Evolutionary conservation across 2,797 vertebrate species (phyloP).

Genomic region (Myotis daubentonii): DNA sequence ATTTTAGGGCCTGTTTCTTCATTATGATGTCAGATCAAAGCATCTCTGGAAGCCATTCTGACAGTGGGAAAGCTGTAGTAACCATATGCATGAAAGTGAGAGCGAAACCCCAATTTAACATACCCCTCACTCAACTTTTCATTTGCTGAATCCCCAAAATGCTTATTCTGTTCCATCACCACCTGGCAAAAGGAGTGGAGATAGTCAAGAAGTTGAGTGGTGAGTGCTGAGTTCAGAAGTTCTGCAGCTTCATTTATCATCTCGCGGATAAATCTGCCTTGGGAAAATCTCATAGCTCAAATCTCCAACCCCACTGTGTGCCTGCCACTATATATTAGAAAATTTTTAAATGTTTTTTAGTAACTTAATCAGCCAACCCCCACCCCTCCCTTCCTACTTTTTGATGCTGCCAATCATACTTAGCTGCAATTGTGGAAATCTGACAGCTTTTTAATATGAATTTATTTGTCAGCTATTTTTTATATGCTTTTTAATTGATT

Average conservation of each 20-base stretch:
- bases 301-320: background rate
- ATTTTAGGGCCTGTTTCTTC: background rate
- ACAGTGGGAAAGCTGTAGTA: background rate
- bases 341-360: background rate
- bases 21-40: background rate
- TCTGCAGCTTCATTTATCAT: background rate
- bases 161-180: background rate
- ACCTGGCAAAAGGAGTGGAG: background rate
- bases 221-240: background rate
- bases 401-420: background rate
- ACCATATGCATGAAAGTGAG: background rate
- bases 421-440: background rate
- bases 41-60: background rate
- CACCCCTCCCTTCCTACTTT: background rate
- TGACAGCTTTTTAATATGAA: background rate
- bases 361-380: background rate
- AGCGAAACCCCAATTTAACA: background rate
- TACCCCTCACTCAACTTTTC: background rate
- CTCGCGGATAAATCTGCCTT: background rate
- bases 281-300: background rate
- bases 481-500: background rate
- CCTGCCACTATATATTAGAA: background rate
- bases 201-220: background rate
- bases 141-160: background rate
- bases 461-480: background rate